Base-by-base conservation (phyloP, 2,797 vertebrate genomes). In the Acanthurus leucopareius region DNA sequence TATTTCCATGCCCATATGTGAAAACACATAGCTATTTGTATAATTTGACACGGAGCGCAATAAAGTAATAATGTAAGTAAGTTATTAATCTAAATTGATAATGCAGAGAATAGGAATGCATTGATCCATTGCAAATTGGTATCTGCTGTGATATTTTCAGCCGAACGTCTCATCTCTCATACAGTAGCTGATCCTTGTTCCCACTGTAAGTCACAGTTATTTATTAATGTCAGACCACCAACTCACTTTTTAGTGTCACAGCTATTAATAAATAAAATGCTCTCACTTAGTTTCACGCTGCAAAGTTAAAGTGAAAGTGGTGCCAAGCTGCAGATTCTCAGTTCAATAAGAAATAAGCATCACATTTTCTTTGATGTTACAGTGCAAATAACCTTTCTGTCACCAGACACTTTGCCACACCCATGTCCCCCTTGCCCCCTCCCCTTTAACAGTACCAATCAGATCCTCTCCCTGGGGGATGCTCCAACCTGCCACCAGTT, bases 361-460 rank as follows among this genome's bases (percentile, higher is more conserved):
- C 64, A 52, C 6, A 7, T 69, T 80, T 75, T 58, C 44, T 77
- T 62, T 80, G 58, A 66, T 32, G 4, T 58, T 19, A 48, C 20
- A 66, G 53, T 72, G 35, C 63, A 61, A 82, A 76, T 64, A 78
- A n/a, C 44, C 80, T 66, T 49, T 53, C 59, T 45, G 53, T 75
- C 83, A 67, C 63, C 63, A 83, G 69, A 90, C 72, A 85, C 58
- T 70, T 11, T 35, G 60, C 77, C 89, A 83, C 84, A 80, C 90
- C 87, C 75, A 5, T 19, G 69, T n/a, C n/a, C 65, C 53, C 54
- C 49, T 62, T 47, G 32, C 63, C 56, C 69, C 51, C 65, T 57
- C 20, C 66, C 44, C 28, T 32, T 32, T 32, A 35, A 8, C 60
- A 65, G 20, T 79, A 76, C 28, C 79, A 77, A 82, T 82, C 86